A percentile compares a stretch with the other conserved stretches of the same genome.
phyloP scores from a whole-genome alignment of 2,888 invertebrate species.

The Troides aeacus region DNA sequence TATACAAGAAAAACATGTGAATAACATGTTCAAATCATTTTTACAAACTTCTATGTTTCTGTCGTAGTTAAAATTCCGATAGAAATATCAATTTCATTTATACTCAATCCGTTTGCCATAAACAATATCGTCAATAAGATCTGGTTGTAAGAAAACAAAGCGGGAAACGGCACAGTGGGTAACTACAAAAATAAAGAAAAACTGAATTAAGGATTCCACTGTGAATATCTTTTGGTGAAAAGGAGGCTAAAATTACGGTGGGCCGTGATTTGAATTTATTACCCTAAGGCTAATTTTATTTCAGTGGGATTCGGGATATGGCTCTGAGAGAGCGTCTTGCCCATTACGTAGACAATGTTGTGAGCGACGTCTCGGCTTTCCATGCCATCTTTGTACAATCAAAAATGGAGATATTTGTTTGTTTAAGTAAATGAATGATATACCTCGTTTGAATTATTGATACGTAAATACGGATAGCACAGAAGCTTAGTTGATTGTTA shows the following conservation, averaged over 20 bases:
- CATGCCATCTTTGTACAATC: constrained; percentile 56
- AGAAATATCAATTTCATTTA: constrained; percentile 24
- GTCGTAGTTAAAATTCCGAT: background rate
- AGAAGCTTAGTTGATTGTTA: background rate
- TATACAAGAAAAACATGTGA: no score
- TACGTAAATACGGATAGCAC: background rate
- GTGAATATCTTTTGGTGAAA: constrained; percentile 70
- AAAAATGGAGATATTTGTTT: constrained; percentile 46
- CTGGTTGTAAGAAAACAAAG: constrained; percentile 48
- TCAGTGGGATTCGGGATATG: constrained; percentile 55
- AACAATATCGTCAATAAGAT: constrained; percentile 33
- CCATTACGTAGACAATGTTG: constrained; percentile 63
- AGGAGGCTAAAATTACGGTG: constrained; percentile 70
- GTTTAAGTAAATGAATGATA: constrained; percentile 23
- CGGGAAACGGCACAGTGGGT: constrained; percentile 54
- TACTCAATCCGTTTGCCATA: constrained; percentile 37
- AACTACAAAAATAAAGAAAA: constrained; percentile 68
- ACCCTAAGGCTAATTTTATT: constrained; percentile 75
- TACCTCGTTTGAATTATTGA: constrained; percentile 5
- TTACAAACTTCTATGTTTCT: no score
- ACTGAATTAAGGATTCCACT: constrained; percentile 73
- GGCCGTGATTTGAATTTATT: constrained; percentile 78
- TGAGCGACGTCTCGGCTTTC: constrained; percentile 51
- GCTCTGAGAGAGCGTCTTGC: constrained; percentile 47
- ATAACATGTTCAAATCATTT: no score